Evolutionary conservation across 2,797 vertebrate species (phyloP).

Genomic region (Esox lucius): DNA sequence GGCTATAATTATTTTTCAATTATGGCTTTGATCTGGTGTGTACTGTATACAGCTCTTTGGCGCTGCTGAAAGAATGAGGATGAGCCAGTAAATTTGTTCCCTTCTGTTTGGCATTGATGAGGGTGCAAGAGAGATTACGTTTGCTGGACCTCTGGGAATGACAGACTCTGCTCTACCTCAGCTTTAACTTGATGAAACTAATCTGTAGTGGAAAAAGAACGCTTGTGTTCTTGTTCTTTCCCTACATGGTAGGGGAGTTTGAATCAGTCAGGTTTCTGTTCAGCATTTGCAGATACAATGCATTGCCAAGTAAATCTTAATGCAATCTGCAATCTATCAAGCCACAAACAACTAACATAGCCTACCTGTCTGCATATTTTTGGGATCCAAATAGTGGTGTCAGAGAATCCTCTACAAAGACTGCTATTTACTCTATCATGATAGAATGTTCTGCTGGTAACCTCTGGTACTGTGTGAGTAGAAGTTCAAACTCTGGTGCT

Average conservation of each 20-base stretch:
- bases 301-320: neutral
- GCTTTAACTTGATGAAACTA: constrained; percentile 46
- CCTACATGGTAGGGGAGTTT: constrained; percentile 30
- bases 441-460: too few species aligned
- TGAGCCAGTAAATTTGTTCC: constrained; percentile 79
- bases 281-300: neutral
- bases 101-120: constrained; percentile 74
- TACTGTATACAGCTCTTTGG: constrained; percentile 80
- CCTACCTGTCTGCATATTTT: neutral
- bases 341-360: neutral
- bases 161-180: constrained; percentile 18
- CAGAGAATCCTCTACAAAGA: neutral
- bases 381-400: neutral
- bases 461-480: too few species aligned
- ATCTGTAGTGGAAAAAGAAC: neutral
- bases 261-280: neutral
- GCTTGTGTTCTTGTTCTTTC: constrained; percentile 18
- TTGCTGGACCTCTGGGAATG: constrained; percentile 55
- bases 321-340: neutral
- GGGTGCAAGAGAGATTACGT: constrained; percentile 70
- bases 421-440: neutral
- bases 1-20: constrained; percentile 99
- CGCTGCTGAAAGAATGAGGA: constrained; percentile 71
- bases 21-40: constrained; percentile 97
- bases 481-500: too few species aligned